phyloP scores from a whole-genome alignment of 2,113 vertebrate species.

The Hyperoodon ampullatus region DNA sequence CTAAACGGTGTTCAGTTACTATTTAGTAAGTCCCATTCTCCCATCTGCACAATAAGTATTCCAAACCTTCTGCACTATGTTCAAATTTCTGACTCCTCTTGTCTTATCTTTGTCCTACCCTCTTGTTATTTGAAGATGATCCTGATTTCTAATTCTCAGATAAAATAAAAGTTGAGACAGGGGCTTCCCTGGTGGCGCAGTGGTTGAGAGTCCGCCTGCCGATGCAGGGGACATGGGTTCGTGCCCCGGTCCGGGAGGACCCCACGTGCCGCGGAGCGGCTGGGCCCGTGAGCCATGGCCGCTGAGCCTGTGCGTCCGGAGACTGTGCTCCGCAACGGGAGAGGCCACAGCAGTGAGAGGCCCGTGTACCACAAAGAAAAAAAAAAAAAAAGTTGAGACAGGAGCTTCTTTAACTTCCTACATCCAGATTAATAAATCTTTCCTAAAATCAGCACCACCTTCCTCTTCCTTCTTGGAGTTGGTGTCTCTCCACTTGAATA shows the following conservation, averaged over 20 bases:
- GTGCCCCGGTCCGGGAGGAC: too few species aligned
- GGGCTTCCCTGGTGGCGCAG: too few species aligned
- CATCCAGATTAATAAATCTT: neutral
- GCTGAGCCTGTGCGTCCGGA: too few species aligned
- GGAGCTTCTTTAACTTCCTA: neutral
- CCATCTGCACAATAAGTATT: neutral
- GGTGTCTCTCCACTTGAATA: neutral
- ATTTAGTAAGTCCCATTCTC: neutral
- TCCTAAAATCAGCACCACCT: neutral
- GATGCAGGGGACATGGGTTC: too few species aligned
- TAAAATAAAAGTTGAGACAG: neutral
- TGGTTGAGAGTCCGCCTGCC: too few species aligned
- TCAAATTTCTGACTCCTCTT: neutral
- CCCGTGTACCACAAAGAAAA: too few species aligned
- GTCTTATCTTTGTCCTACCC: neutral
- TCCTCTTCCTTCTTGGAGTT: neutral
- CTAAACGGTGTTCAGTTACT: too few species aligned
- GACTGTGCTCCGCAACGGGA: too few species aligned
- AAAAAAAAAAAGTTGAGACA: neutral
- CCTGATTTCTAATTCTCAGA: slow-evolving; percentile 25
- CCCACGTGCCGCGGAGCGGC: too few species aligned
- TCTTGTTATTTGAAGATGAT: neutral
- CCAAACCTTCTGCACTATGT: neutral
- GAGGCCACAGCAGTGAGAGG: too few species aligned
- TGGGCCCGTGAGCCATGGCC: too few species aligned